These are phyloP conservation scores for Sarotherodon lohbergeri DNA, from an alignment of 2,113 vertebrate species.

Conservation along the genomic window DNA sequence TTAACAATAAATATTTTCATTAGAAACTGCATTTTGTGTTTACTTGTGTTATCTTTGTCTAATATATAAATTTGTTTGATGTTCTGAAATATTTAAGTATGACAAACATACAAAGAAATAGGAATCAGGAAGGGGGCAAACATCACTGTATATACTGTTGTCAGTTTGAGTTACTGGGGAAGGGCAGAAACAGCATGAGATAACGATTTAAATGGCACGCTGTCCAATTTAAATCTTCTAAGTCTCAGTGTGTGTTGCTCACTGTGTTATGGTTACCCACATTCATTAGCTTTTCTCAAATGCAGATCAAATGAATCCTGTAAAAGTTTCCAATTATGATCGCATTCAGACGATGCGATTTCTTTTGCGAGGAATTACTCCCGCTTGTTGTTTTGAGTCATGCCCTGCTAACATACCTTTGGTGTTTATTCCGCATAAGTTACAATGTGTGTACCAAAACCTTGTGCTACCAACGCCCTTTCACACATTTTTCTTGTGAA, in stretches of 20 bases:
- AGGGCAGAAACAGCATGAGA: not conserved
- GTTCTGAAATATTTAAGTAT: not conserved
- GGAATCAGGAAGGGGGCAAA: not conserved
- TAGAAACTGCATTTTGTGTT: not conserved
- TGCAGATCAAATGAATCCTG: constrained; percentile 11
- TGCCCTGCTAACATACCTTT: not conserved
- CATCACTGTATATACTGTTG: not conserved
- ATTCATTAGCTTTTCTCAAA: constrained; percentile 26
- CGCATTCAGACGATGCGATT: not conserved
- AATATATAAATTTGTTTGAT: not conserved
- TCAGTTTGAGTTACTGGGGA: not conserved
- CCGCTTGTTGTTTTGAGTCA: constrained; percentile 23
- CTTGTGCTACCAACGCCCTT: not conserved
- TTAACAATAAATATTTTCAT: too few relatives aligned
- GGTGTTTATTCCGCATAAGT: not conserved
- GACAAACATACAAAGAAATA: not conserved
- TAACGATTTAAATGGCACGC: not conserved
- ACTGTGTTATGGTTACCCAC: not conserved
- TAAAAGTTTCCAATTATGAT: not conserved
- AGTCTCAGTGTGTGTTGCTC: not conserved
- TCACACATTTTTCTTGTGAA: not conserved
- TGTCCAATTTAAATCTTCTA: not conserved
- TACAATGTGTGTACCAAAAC: not conserved
- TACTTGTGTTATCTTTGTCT: not conserved
- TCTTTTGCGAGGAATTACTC: constrained; percentile 31